Evolutionary conservation across 2,888 invertebrate species (phyloP).

Genomic region (Orgyia antiqua): DNA sequence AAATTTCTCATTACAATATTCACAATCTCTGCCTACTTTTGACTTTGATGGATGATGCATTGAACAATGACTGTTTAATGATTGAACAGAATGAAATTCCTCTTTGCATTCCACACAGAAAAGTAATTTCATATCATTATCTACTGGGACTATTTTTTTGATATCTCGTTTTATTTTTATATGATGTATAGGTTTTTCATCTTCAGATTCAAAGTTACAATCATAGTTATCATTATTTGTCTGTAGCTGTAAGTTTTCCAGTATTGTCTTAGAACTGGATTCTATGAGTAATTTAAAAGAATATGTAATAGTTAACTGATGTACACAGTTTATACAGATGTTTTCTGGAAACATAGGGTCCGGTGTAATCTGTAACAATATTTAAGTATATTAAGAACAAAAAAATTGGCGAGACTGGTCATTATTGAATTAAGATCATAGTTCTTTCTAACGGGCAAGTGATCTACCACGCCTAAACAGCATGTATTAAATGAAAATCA

Average conservation of each 20-base stretch:
- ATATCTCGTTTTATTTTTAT: slow-evolving; percentile 26
- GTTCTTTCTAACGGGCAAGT: no score
- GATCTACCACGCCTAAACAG: no score
- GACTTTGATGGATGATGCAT: slow-evolving; percentile 53
- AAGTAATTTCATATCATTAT: slow-evolving; percentile 33
- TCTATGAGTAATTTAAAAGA: slow-evolving; percentile 67
- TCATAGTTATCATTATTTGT: slow-evolving; percentile 42
- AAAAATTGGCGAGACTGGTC: no score
- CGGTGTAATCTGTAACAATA: slow-evolving; percentile 34
- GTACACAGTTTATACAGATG: slow-evolving; percentile 64
- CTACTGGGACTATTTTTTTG: slow-evolving; percentile 22
- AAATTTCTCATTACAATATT: slow-evolving; percentile 68
- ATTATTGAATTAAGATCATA: no score
- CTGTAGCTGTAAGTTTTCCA: slow-evolving; percentile 33
- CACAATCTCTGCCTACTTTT: slow-evolving; percentile 56
- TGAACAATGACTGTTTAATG: slow-evolving; percentile 51
- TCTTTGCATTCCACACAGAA: slow-evolving; percentile 67
- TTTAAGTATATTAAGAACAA: no score
- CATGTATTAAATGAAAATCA: no score
- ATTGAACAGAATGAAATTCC: slow-evolving; percentile 44
- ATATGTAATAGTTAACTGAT: slow-evolving; percentile 65
- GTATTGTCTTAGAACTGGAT: slow-evolving; percentile 46
- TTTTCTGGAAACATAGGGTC: slow-evolving; percentile 48
- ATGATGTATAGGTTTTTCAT: slow-evolving; percentile 30
- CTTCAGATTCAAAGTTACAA: slow-evolving; percentile 44